Evolutionary conservation across 2,888 invertebrate genomes (phyloP).

Genomic region (Globia sparganii): DNA sequence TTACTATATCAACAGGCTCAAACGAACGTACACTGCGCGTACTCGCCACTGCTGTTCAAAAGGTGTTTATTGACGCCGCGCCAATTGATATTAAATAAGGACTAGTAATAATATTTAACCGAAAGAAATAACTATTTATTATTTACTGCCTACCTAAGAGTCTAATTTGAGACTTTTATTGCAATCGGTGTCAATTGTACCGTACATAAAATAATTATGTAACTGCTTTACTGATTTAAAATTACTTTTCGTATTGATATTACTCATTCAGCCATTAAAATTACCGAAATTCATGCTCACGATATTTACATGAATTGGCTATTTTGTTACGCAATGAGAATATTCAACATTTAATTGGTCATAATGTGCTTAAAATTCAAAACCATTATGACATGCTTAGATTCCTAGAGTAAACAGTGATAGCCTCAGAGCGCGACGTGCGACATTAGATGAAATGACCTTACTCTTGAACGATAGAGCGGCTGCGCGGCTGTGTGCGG

Average conservation of each 20-base stretch:
- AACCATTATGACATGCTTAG: constrained; percentile 21
- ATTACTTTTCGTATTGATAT: background rate
- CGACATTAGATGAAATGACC: constrained; percentile 80
- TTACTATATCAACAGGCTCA: constrained; percentile 79
- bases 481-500: constrained; percentile 64
- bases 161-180: constrained; percentile 13
- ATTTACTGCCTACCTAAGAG: background rate
- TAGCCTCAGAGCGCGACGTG: constrained; percentile 66
- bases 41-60: constrained; percentile 36
- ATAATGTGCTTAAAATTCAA: constrained; percentile 10
- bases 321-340: constrained; percentile 21
- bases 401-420: constrained; percentile 43
- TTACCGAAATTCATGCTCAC: background rate
- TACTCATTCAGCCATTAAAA: background rate
- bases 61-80: constrained; percentile 37
- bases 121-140: constrained; percentile 2
- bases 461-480: constrained; percentile 89
- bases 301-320: constrained; percentile 5
- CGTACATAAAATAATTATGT: background rate
- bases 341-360: constrained; percentile 1
- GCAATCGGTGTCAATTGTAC: background rate
- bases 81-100: constrained; percentile 35
- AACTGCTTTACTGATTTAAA: constrained; percentile 1
- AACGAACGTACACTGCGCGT: constrained; percentile 48
- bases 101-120: constrained; percentile 20